These are phyloP conservation scores for Bucco capensis DNA, from an alignment of 2,113 vertebrate genomes.

Conservation along the genomic window DNA sequence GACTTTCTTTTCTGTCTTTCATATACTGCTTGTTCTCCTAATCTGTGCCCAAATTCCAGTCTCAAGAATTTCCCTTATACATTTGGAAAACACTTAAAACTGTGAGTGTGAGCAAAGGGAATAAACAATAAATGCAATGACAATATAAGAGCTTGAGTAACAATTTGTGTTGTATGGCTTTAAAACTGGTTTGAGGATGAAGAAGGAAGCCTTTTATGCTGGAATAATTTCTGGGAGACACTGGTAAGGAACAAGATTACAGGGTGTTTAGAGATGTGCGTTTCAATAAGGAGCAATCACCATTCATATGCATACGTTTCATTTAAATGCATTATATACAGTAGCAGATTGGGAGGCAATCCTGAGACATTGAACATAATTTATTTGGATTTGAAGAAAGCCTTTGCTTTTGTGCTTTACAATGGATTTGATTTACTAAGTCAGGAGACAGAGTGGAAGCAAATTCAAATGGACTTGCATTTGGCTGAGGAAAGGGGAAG, in stretches of 20 bases:
- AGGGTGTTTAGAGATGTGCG: slow-evolving; percentile 56
- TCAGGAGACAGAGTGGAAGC: slow-evolving; percentile 7
- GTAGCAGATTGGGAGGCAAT: slow-evolving; percentile 62
- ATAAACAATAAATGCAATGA: slow-evolving; percentile 38
- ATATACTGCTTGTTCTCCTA: neutral
- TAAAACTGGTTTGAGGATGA: slow-evolving; percentile 26
- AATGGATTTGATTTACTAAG: slow-evolving; percentile 62
- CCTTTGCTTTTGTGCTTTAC: slow-evolving; percentile 56
- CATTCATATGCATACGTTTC: slow-evolving; percentile 69
- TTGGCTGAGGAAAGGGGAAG: neutral
- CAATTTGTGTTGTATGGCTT: slow-evolving; percentile 11
- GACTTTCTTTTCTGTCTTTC: neutral
- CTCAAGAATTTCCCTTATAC: neutral
- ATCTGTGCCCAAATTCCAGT: neutral
- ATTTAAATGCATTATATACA: slow-evolving; percentile 66
- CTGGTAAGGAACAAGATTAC: slow-evolving; percentile 59
- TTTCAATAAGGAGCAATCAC: slow-evolving; percentile 67
- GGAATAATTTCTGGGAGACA: slow-evolving; percentile 62
- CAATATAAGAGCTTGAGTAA: neutral
- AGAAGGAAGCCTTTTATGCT: slow-evolving; percentile 53
- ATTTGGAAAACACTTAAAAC: slow-evolving; percentile 19
- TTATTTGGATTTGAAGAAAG: slow-evolving; percentile 65
- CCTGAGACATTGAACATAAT: slow-evolving; percentile 55
- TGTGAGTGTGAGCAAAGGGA: neutral
- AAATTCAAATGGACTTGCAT: slow-evolving; percentile 24